Evolutionary conservation across 2,888 invertebrate genomes (phyloP).

Genomic region (Agrochola lota): DNA sequence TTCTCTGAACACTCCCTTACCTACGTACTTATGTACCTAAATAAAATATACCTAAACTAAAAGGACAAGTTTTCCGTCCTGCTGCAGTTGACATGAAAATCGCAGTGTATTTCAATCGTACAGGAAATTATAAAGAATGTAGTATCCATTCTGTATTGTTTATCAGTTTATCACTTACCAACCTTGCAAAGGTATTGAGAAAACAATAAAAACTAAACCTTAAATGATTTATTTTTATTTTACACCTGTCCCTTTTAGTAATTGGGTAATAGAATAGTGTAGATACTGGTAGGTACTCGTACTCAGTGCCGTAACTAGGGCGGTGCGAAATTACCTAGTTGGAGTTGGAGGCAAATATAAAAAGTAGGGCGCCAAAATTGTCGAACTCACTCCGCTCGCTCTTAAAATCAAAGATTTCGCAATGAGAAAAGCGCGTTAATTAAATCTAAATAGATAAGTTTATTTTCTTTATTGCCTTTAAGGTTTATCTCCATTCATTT

Average conservation of each 20-base stretch:
- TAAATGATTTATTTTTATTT: constrained; percentile 58
- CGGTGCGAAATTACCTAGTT: no score
- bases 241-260: background rate
- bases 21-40: constrained; percentile 75
- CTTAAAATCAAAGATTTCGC: no score
- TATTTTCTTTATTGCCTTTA: no score
- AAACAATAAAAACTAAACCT: constrained; percentile 83
- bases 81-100: constrained; percentile 75
- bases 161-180: constrained; percentile 81
- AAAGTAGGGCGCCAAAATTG: no score
- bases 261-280: no score
- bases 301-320: no score
- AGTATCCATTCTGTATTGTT: constrained; percentile 85
- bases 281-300: background rate
- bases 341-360: no score
- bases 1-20: constrained; percentile 84
- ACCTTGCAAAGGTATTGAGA: constrained; percentile 88
- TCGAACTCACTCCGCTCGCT: no score
- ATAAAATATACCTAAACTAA: constrained; percentile 67
- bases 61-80: constrained; percentile 87
- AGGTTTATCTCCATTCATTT: no score
- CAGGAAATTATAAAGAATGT: constrained; percentile 74
- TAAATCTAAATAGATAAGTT: no score
- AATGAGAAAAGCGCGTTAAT: no score
- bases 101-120: constrained; percentile 71